Percentiles rank a stretch among this genome's conserved stretches.
Conservation (phyloP, 2,888 invertebrate species). For the Noctua fimbriata region DNA sequence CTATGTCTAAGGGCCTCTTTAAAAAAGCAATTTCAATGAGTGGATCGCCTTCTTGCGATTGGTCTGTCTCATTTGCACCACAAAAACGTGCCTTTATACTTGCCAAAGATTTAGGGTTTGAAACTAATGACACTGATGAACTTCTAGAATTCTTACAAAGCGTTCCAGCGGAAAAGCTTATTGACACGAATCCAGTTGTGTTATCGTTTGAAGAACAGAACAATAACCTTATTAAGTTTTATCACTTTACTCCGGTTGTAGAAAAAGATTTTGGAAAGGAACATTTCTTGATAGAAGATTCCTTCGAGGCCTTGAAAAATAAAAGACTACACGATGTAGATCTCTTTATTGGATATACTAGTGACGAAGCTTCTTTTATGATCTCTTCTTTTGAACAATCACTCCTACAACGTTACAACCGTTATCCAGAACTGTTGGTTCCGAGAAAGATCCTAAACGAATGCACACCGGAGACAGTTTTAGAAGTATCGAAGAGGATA, state of each 20-base stretch:
- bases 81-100: slow-evolving; percentile 73
- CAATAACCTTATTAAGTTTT: slow-evolving; percentile 69
- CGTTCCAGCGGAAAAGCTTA: slow-evolving; percentile 70
- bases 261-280: slow-evolving; percentile 77
- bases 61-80: slow-evolving; percentile 70
- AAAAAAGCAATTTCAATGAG: slow-evolving; percentile 75
- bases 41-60: slow-evolving; percentile 74
- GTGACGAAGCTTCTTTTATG: slow-evolving; percentile 90
- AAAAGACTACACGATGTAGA: slow-evolving; percentile 89
- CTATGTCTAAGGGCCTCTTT: slow-evolving; percentile 75
- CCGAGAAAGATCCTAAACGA: slow-evolving; percentile 72
- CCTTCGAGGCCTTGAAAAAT: slow-evolving; percentile 71
- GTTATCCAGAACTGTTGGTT: slow-evolving; percentile 72
- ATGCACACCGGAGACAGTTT: slow-evolving; percentile 59
- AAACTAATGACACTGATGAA: slow-evolving; percentile 71
- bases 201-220: slow-evolving; percentile 69
- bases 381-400: slow-evolving; percentile 49
- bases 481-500: slow-evolving; percentile 73
- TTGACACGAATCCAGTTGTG: slow-evolving; percentile 68
- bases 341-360: slow-evolving; percentile 92
- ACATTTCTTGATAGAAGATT: slow-evolving; percentile 74
- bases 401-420: slow-evolving; percentile 58
- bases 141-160: slow-evolving; percentile 76
- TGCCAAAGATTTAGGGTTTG: slow-evolving; percentile 73
- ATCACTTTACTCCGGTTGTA: slow-evolving; percentile 75